phyloP scores from a whole-genome alignment of 2,888 invertebrate genomes.

The Chalcis sispes region DNA sequence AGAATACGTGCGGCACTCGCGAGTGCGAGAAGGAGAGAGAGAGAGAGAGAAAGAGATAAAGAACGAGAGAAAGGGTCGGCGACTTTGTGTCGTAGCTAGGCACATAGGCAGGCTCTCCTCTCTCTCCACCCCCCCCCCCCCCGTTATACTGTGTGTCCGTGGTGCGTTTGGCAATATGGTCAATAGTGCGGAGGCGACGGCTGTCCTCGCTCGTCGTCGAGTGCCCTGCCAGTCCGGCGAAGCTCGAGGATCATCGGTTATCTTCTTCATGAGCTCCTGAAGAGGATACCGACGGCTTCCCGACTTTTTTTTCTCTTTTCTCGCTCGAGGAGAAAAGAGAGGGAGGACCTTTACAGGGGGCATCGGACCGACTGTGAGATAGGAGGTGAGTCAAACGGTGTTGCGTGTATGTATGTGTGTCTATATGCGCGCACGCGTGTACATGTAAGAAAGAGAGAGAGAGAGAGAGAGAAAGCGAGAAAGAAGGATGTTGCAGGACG shows the following conservation, averaged over 20 bases:
- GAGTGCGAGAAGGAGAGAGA: background rate
- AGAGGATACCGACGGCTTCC: background rate
- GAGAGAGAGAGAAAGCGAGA: background rate
- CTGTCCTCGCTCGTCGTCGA: background rate
- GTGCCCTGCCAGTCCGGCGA: background rate
- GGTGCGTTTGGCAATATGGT: slow-evolving; percentile 42
- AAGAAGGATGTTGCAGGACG: slow-evolving; percentile 20
- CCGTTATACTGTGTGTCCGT: background rate
- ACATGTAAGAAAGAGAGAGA: background rate
- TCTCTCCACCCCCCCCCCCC: background rate
- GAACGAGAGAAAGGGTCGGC: slow-evolving; percentile 28
- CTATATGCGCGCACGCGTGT: background rate
- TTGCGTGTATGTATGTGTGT: background rate
- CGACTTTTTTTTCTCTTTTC: no score
- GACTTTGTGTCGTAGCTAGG: slow-evolving; percentile 28
- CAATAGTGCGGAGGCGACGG: slow-evolving; percentile 34
- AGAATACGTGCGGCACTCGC: background rate
- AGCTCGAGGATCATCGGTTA: no score
- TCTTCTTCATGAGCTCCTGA: no score
- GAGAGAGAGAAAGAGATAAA: slow-evolving; percentile 1
- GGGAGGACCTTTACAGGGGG: slow-evolving; percentile 19
- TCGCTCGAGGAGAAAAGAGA: background rate
- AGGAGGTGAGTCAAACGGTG: slow-evolving; percentile 23
- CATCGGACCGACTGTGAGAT: slow-evolving; percentile 14
- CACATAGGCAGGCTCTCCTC: background rate